Percentiles rank a stretch among this genome's conserved stretches.
These are phyloP conservation scores for Euphydryas editha DNA, from an alignment of 2,888 invertebrate species.

Conservation along the genomic window DNA sequence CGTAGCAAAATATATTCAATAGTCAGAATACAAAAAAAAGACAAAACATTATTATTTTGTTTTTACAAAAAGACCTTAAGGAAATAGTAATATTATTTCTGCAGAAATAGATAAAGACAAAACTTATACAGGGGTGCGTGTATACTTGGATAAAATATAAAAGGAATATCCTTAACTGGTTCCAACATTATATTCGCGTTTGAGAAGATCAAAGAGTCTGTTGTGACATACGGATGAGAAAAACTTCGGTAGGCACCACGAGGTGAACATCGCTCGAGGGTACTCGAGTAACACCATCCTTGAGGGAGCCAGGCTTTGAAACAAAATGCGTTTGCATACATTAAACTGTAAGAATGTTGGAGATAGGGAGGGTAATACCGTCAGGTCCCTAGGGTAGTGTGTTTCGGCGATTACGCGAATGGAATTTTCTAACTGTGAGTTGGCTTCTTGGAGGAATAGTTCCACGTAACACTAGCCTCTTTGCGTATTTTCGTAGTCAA, in stretches of 20 bases:
- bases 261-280: slow-evolving; percentile 73
- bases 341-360: slow-evolving; percentile 82
- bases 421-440: slow-evolving; percentile 74
- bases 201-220: slow-evolving; percentile 81
- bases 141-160: slow-evolving; percentile 64
- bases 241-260: slow-evolving; percentile 64
- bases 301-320: slow-evolving; percentile 81
- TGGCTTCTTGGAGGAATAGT: slow-evolving; percentile 76
- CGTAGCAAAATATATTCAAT: slow-evolving; percentile 65
- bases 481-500: slow-evolving; percentile 74
- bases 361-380: slow-evolving; percentile 76
- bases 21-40: slow-evolving; percentile 57
- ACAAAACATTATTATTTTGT: slow-evolving; percentile 68
- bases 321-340: slow-evolving; percentile 84
- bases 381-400: slow-evolving; percentile 70
- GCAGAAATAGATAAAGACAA: slow-evolving; percentile 50
- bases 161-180: slow-evolving; percentile 72
- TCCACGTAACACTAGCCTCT: slow-evolving; percentile 78
- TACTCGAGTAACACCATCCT: slow-evolving; percentile 73
- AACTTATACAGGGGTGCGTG: slow-evolving; percentile 56
- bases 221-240: slow-evolving; percentile 73
- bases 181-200: slow-evolving; percentile 81
- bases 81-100: slow-evolving; percentile 59
- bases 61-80: slow-evolving; percentile 61
- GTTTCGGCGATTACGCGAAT: slow-evolving; percentile 82